phyloP scores from a whole-genome alignment of 2,888 invertebrate species.

The Eupithecia abbreviata region DNA sequence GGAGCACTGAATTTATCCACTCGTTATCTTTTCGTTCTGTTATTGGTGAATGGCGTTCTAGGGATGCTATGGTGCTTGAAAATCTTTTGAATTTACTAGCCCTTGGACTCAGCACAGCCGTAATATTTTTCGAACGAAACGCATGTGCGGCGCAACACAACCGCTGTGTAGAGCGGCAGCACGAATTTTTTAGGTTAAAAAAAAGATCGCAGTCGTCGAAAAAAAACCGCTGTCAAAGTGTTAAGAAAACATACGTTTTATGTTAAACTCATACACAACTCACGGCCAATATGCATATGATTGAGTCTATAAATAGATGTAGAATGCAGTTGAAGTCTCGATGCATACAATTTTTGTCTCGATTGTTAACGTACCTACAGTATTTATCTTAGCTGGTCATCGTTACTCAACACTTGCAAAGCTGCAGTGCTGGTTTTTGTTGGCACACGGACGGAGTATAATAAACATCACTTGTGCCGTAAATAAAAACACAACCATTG shows the following conservation, averaged over 20 bases:
- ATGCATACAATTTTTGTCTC: slow-evolving; percentile 2
- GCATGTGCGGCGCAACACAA: too few species aligned
- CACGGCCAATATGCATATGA: background rate
- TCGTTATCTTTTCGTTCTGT: slow-evolving; percentile 48
- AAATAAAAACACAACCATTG: slow-evolving; percentile 34
- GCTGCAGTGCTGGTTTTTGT: slow-evolving; percentile 35
- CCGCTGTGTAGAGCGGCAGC: too few species aligned
- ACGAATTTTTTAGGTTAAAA: too few species aligned
- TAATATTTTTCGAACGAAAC: too few species aligned
- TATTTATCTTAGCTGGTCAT: slow-evolving; percentile 38
- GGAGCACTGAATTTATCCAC: slow-evolving; percentile 54
- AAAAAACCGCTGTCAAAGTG: too few species aligned
- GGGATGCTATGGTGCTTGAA: background rate
- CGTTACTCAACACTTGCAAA: slow-evolving; percentile 38
- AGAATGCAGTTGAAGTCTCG: background rate
- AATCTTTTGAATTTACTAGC: background rate
- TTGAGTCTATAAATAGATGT: background rate
- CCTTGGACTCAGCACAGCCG: too few species aligned
- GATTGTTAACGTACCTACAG: slow-evolving; percentile 26
- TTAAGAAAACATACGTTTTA: background rate
- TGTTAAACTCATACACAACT: background rate
- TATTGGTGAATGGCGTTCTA: slow-evolving; percentile 27
- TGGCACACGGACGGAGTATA: slow-evolving; percentile 27
- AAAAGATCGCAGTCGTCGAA: too few species aligned
- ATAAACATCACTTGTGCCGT: slow-evolving; percentile 33